Evolutionary conservation across 2,888 invertebrate species (phyloP), one percentile per base, ranked within the genome.

Genomic region (Trichogramma evanescens): DNA sequence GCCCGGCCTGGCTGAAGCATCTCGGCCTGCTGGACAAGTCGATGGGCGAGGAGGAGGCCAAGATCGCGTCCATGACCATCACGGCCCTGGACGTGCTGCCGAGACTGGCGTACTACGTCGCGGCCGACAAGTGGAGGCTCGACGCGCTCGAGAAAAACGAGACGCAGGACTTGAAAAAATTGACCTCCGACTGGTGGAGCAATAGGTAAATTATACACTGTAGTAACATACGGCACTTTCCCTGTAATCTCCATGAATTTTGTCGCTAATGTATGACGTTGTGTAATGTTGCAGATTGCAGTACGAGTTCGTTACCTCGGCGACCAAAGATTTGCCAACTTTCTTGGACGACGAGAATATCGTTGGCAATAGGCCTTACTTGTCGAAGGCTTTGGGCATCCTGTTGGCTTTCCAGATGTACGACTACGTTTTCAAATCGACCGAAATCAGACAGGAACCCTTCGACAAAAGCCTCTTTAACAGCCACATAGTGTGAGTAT

Each of bases 31-130:
- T 72, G 40, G 65, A 68, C 43, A 65, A 66, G 50, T 56, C 61
- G 8, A 63, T 67, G 1, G 67, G 72, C 50, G 53, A 55, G 7
- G 71, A 74, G 0, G 59, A 73, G 61, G 63, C 61, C 2, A 63
- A 65, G 59, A 70, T 73, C 9, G 61, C 66, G 4, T 74, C 75
- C 6, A 58, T 74, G 54, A 70, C 72, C 66, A 74, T 76, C 56
- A 75, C 74, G 0, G 76, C 75, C 2, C 58, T 76, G 7, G 70
- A 74, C 8, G 66, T 74, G 40, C 64, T 76, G n/a, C 76, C 76
- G 4, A 67, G 73, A n/a, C 65, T 76, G 63, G 70, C 73, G 10
- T 76, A 76, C 62, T 76, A 76, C 56, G 56, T 70, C 6, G 62
- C 72, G 1, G 72, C 68, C 0, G 76, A 76, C 49, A 61, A 66